Conservation (phyloP, 2,113 vertebrate species). For the Takifugu flavidus region DNA sequence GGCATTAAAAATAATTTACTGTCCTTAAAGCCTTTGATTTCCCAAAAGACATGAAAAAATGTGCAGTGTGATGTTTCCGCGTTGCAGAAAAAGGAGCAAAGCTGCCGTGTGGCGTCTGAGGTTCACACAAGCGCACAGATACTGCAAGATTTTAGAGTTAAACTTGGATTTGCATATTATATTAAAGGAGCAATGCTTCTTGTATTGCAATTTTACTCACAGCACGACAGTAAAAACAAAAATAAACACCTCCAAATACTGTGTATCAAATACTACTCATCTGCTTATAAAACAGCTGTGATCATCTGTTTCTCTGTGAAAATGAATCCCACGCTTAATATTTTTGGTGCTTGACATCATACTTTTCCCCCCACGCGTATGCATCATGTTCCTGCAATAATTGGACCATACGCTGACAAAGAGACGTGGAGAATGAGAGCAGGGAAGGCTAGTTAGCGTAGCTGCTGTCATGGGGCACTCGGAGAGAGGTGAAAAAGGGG, state of each 20-base stretch:
- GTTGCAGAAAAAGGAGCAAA: constrained; percentile 14
- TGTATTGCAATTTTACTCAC: no score
- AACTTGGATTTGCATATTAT: no score
- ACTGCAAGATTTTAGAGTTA: no score
- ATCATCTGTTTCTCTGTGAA: no score
- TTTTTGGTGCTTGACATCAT: not conserved
- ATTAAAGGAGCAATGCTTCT: no score
- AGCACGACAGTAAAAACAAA: no score
- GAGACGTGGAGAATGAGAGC: constrained; percentile 5
- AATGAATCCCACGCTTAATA: not conserved
- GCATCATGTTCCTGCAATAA: not conserved
- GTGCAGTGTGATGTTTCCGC: constrained; percentile 48
- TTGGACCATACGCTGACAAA: constrained; percentile 2
- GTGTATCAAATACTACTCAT: not conserved
- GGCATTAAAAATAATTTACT: constrained; percentile 80
- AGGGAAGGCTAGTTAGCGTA: constrained; percentile 9
- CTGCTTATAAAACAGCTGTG: no score
- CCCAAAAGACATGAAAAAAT: constrained; percentile 59
- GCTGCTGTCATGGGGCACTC: constrained; percentile 47
- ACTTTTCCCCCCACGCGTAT: not conserved
- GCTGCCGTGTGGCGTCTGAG: no score
- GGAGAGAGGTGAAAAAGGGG: constrained; percentile 52
- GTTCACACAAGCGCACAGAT: no score
- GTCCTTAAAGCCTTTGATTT: constrained; percentile 72
- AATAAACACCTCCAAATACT: not conserved